Evolutionary conservation across 2,888 invertebrate genomes (phyloP), one percentile per base, ranked within the genome.

Genomic region (Nineta flava): DNA sequence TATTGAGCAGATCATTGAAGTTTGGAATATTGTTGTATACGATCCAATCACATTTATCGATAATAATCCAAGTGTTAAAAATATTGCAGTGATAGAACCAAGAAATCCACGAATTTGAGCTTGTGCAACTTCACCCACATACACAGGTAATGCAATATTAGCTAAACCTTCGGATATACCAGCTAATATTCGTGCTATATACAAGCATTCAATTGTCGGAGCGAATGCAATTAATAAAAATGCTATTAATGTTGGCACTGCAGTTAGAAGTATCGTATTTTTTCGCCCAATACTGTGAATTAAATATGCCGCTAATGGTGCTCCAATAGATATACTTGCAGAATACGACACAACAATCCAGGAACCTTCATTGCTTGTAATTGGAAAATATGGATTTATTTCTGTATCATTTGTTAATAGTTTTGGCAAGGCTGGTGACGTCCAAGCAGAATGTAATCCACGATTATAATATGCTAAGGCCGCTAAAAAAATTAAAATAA

Each of bases 251-350:
- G 78, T 73, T 0, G 81, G 79, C 7, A 79, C 57, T 0, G 77
- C 75, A 12, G 77, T 72, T 32, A 76, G 61, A 12, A 81, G 66
- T 2, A 81, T 67, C 12, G 77, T 75, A 12, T 70, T 72, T 60
- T 81, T 81, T n/a, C 83, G 70, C n/a, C 83, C 83, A 52, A 78
- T 70, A 53, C 70, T 67, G 61, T 82, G 79, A 49, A 81, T 76
- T 52, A 77, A 65, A 58, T 76, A 71, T 31, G 79, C 80, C n/a
- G 78, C 74, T 13, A 76, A 66, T 4, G 78, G 61, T 9, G 77
- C 77, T 34, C 80, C 80, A 41, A 77, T 63, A 17, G 77, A 72
- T 1, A 77, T 77, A 55, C 79, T 81, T 46, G 81, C 65, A 53
- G 79, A 71, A 63, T 77, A 76, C 59, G 81, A 72, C 45, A 80